Base-by-base conservation (phyloP, 2,797 vertebrate species). In the Diplodus puntazzo region DNA sequence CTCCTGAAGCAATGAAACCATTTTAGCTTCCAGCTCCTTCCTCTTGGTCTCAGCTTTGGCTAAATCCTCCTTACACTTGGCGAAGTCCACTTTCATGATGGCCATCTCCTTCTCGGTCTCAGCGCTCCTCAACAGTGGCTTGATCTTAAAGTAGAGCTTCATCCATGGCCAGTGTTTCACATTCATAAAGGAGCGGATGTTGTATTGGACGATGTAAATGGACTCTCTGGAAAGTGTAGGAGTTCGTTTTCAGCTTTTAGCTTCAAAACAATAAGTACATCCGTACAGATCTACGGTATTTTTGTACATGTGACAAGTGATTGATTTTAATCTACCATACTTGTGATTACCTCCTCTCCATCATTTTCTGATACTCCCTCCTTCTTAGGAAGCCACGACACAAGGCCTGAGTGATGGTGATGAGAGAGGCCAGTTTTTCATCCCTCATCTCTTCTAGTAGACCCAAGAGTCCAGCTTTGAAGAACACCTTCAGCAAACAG, bases 131-230 rank as follows among this genome's bases (percentile, higher is more conserved):
- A 97, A 82, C 6, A 97, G 94, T 3, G 97, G 96, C 74, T 97
- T 97, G 88, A 97, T 97, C 92, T 97, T 97, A 90, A 97, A 97
- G 80, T 95, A 97, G 1, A 97, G 92, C 79, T 96, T 97, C 97
- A 97, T 97, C 97, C 97, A 97, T 1, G 96, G 96, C 97, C 97
- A 97, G 81, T 96, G 95, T 77, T 97, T 97, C 0, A 97, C 96
- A 2, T 96, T 97, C 96, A 97, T 97, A 91, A 97, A 97, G 0
- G 96, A 77, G 2, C 97, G 94, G 12, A 97, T 27, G 0, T 97
- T 97, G 92, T 97, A 97, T 82, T 97, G 97, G 87, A 97, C 92
- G 0, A 93, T 94, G 80, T 92, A 97, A 79, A 97, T 92, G 46
- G 96, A 95, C 18, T 97, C 96, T 53, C 97, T 97, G 78, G 49